These are phyloP conservation scores for Patiria miniata DNA, from an alignment of 35 echinoderm and acorn worm genomes.

Conservation along the genomic window DNA sequence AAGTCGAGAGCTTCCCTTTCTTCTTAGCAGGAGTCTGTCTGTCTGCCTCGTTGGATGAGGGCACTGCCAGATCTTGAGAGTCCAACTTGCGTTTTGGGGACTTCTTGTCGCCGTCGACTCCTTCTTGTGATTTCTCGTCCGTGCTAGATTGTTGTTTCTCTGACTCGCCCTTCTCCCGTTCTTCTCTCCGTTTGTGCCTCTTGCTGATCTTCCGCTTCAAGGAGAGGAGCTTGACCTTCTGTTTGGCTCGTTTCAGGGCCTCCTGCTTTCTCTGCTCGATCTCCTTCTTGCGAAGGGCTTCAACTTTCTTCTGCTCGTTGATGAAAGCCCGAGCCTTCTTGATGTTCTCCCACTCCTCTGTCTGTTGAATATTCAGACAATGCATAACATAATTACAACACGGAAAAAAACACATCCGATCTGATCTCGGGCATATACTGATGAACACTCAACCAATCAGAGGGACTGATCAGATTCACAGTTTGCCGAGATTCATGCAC, in stretches of 20 bases:
- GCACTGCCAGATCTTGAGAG: background rate
- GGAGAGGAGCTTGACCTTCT: background rate
- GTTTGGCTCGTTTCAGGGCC: background rate
- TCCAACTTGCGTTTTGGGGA: conserved; percentile 4
- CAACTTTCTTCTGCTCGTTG: background rate
- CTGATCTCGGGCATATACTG: no score
- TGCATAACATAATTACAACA: no score
- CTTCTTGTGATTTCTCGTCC: background rate
- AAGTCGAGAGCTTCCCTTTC: background rate
- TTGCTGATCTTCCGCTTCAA: background rate
- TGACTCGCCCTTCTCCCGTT: background rate
- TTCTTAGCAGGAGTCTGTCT: background rate
- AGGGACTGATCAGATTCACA: no score
- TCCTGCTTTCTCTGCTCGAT: background rate
- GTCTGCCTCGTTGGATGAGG: background rate
- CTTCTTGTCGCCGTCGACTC: background rate
- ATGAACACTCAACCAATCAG: no score
- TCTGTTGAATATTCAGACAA: background rate
- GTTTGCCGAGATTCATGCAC: no score
- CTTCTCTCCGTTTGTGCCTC: conserved; percentile 5
- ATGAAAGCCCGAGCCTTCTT: background rate
- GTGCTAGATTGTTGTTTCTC: background rate
- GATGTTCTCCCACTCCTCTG: conserved; percentile 8
- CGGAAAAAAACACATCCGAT: no score
- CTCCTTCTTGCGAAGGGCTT: background rate